Evolutionary conservation across 2,888 invertebrate genomes (phyloP), one percentile per base, ranked within the genome.

Genomic region (Eremobia ochroleuca): DNA sequence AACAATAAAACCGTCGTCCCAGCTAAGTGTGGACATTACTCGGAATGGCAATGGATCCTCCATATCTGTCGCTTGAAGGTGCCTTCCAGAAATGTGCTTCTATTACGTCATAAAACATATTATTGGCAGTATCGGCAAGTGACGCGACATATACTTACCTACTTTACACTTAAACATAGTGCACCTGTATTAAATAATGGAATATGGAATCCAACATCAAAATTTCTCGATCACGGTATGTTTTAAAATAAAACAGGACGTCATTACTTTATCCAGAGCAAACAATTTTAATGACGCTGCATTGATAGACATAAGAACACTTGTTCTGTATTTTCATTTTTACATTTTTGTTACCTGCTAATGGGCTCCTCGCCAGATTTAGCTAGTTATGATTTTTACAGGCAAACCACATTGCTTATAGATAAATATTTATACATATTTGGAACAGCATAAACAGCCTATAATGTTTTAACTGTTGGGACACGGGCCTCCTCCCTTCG

Each of bases 21-120:
- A 58, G 61, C 74, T 85, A 82, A 83, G 83, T 85, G 64, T 61
- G 65, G 78, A 58, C 77, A 85, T 88, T 85, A 88, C 79, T 72
- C n/a, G 74, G 65, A 75, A 79, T 46, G 78, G 76, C 81, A 85
- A 76, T 76, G 79, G 79, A 83, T 76, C 81, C 66, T 79, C 74
- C 68, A 84, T 79, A 79, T 84, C 70, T 62, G 66, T 86, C 77
- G 76, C 80, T 76, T 79, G 81, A 77, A 83, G 79, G 76, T 82
- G 75, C 59, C 65, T 78, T 75, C 34, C 15, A 73, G 61, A 77
- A 86, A 81, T 81, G 61, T 73, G 34, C 55, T 77, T 69, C 61
- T 79, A 87, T 79, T 79, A 70, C 73, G 76, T 81, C 81, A 82
- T 87, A 85, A 88, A 88, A 87, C 83, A 80, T 82, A 77, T 83